Evolutionary conservation across 2,113 vertebrate species (phyloP), one percentile per base, ranked within the genome.

Genomic region (Lophochroa leadbeateri): DNA sequence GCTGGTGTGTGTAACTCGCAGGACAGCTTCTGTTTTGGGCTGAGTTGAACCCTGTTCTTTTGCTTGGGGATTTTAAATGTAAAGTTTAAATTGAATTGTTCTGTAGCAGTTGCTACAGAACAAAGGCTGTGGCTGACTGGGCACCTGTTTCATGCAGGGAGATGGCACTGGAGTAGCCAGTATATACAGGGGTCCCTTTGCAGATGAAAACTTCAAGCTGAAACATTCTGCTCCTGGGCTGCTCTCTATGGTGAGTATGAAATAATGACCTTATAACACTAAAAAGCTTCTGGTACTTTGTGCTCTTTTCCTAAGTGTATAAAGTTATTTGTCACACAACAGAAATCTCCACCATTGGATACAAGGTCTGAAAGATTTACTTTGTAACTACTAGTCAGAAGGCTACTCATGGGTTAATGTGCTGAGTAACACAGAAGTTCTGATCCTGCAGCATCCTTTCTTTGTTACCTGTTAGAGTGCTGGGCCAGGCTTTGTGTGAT

Each of bases 161-260:
- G 99, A 99, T 17, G 99, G 99, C 67, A 99, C 99, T 19, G 99
- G 99, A 35, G 98, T 99, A 9, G 99, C 99, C 97, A 99, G 99
- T 95, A 99, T 99, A 96, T 99, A 99, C 78, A 98, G 99, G 60
- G 99, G 99, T 27, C 99, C 99, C 24, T 99, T 99, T 97, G 98
- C 99, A 88, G 99, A 99, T 97, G 99, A 99, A 96, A 99, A 99
- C 98, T 99, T 99, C 95, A 98, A 98, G 97, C 90, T 99, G 78
- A 99, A 98, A 80, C 99, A 99, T 91, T 98, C 97, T 43, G 97
- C 98, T 17, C 99, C 99, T 29, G 99, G 99, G 61, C 98, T 99
- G 44, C 98, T 99, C 47, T 98, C 99, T 37, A 99, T 99, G 99
- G 99, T 99, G 98, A 96, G 98, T 98, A 39, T 55, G 15, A 75